Evolutionary conservation across 2,113 vertebrate species (phyloP).

Genomic region (Peromyscus polionotus): DNA sequence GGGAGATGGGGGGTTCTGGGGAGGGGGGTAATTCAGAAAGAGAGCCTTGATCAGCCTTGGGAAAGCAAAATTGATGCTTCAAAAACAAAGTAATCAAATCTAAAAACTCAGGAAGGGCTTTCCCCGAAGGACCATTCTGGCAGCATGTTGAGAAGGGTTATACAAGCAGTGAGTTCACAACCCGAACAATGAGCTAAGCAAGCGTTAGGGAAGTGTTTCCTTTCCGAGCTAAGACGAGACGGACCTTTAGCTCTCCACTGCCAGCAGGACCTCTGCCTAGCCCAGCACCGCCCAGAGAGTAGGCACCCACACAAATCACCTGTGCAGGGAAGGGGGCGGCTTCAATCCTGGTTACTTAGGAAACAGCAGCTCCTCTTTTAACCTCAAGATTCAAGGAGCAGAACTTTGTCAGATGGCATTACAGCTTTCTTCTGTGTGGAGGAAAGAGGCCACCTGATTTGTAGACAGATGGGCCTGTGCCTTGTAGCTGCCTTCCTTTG

Average conservation of each 20-base stretch:
- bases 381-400: not conserved
- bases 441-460: not conserved
- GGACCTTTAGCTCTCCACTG: slow-evolving; percentile 49
- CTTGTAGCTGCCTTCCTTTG: not conserved
- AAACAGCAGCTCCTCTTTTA: not conserved
- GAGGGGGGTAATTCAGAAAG: slow-evolving; percentile 19
- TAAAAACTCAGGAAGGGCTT: slow-evolving; percentile 78
- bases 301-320: not conserved
- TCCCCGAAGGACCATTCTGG: slow-evolving; percentile 78
- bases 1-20: not conserved
- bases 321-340: not conserved
- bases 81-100: slow-evolving; percentile 78
- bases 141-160: slow-evolving; percentile 78
- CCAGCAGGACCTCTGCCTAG: slow-evolving; percentile 10
- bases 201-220: slow-evolving; percentile 78
- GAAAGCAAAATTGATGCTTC: slow-evolving; percentile 62
- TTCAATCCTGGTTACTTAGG: not conserved
- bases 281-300: not conserved
- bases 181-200: slow-evolving; percentile 82
- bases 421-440: not conserved
- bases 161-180: slow-evolving; percentile 82
- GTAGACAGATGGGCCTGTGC: not conserved
- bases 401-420: not conserved
- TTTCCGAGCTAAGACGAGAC: slow-evolving; percentile 60
- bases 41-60: slow-evolving; percentile 29